These are phyloP conservation scores for Austrolebias charrua DNA, from an alignment of 2,797 vertebrate species.

Conservation along the genomic window DNA sequence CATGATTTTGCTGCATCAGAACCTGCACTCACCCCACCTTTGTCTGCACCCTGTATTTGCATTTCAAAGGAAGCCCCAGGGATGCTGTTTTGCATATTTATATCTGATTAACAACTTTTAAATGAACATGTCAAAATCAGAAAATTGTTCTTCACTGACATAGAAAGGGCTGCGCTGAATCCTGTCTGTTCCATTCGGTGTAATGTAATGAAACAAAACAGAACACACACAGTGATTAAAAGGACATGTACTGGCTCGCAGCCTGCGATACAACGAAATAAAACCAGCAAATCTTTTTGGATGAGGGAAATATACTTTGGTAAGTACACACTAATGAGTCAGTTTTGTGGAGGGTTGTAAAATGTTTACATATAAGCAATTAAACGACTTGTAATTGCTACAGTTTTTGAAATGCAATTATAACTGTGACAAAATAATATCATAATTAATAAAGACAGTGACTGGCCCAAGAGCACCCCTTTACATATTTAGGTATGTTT, in stretches of 20 bases:
- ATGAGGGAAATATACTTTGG: not conserved
- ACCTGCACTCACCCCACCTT: constrained; percentile 74
- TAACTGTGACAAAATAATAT: constrained; percentile 23
- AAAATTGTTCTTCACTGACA: constrained; percentile 67
- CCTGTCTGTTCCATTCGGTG: constrained; percentile 20
- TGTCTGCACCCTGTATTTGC: constrained; percentile 80
- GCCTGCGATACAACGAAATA: constrained; percentile 1
- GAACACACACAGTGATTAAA: constrained; percentile 42
- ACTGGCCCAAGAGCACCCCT: constrained; percentile 29
- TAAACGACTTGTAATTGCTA: constrained; percentile 3
- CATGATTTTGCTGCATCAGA: constrained; percentile 76
- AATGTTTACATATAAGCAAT: not conserved
- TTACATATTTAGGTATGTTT: constrained; percentile 55
- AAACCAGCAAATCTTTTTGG: constrained; percentile 2
- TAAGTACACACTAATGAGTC: not conserved
- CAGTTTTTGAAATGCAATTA: constrained; percentile 16
- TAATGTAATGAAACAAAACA: constrained; percentile 34
- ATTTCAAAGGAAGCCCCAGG: constrained; percentile 81
- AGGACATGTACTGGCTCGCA: constrained; percentile 10
- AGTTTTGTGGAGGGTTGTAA: not conserved
- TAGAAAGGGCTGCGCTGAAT: constrained; percentile 33
- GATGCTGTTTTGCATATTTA: constrained; percentile 81
- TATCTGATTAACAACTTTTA: constrained; percentile 83
- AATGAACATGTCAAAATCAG: constrained; percentile 80
- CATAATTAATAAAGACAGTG: constrained; percentile 24